Percentiles rank a stretch among this genome's conserved stretches.
Conservation (phyloP, 2,797 vertebrate species). For the Chloroceryle inda region DNA sequence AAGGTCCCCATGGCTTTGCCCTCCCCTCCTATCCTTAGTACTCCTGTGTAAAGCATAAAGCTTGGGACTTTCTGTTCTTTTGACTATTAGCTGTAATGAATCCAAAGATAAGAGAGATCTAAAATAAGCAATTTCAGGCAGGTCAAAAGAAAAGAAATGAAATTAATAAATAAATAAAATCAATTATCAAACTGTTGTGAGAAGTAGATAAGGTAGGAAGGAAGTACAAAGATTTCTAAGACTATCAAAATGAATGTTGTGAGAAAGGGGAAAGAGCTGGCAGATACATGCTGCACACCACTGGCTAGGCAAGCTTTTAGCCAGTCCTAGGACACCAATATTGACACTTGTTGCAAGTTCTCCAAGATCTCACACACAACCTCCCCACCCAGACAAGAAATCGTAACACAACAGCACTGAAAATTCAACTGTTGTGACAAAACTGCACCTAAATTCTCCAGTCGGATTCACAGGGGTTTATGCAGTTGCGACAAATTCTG, state of each 20-base stretch:
- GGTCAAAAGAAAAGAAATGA: not conserved
- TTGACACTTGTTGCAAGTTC: not conserved
- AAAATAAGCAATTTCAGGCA: not conserved
- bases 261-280: not conserved
- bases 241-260: not conserved
- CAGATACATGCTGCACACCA: not conserved
- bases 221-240: not conserved
- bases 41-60: accelerated
- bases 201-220: not conserved
- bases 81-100: not conserved
- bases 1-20: not conserved
- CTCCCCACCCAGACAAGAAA: not conserved
- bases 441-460: not conserved
- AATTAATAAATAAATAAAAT: not conserved
- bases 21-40: not conserved
- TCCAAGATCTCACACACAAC: not conserved
- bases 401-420: not conserved
- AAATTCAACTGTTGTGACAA: not conserved
- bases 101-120: not conserved
- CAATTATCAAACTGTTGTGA: not conserved
- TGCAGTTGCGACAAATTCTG: not conserved
- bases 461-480: not conserved
- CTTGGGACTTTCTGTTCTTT: not conserved
- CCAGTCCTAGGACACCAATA: not conserved
- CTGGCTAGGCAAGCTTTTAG: not conserved